Percentiles rank a stretch among this genome's conserved stretches.
Conservation (phyloP, 2,888 invertebrate genomes). For the Dolichopus griseipennis region DNA sequence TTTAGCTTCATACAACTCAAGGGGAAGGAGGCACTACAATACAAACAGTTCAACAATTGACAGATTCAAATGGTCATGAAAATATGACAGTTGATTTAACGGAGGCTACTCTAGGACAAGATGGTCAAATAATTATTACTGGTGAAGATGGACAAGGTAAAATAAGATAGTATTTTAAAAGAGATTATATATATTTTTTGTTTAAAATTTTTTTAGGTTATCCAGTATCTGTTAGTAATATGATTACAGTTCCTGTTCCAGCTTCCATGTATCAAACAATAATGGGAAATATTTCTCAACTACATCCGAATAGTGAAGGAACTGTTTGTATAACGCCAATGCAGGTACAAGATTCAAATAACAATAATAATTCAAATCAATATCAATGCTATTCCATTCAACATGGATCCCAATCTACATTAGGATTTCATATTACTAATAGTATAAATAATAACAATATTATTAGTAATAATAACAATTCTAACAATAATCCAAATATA, state of each 20-base stretch:
- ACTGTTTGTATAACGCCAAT: slow-evolving; percentile 76
- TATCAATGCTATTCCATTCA: slow-evolving; percentile 28
- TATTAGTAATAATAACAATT: slow-evolving; percentile 21
- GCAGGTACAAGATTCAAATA: slow-evolving; percentile 54
- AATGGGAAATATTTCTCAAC: slow-evolving; percentile 79
- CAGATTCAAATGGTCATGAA: slow-evolving; percentile 61
- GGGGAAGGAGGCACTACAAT: slow-evolving; percentile 53
- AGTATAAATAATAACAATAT: slow-evolving; percentile 18
- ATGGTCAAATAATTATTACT: slow-evolving; percentile 90
- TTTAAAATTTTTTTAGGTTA: slow-evolving; percentile 31
- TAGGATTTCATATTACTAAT: slow-evolving; percentile 16
- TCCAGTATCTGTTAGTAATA: slow-evolving; percentile 81
- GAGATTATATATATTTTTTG: too few relatives aligned
- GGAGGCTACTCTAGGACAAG: slow-evolving; percentile 84
- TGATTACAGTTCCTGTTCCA: slow-evolving; percentile 91
- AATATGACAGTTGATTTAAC: slow-evolving; percentile 82
- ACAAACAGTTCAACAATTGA: slow-evolving; percentile 61
- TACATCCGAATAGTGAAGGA: slow-evolving; percentile 64
- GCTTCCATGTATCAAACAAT: slow-evolving; percentile 95
- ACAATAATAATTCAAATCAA: slow-evolving; percentile 26
- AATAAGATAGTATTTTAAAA: background rate
- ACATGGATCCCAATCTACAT: slow-evolving; percentile 21
- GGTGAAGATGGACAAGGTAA: slow-evolving; percentile 89
- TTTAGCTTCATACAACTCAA: slow-evolving; percentile 54
- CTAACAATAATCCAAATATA: background rate